Evolutionary conservation across 2,888 invertebrate species (phyloP), one percentile per base, ranked within the genome.

Genomic region (Chelonus formosanus): DNA sequence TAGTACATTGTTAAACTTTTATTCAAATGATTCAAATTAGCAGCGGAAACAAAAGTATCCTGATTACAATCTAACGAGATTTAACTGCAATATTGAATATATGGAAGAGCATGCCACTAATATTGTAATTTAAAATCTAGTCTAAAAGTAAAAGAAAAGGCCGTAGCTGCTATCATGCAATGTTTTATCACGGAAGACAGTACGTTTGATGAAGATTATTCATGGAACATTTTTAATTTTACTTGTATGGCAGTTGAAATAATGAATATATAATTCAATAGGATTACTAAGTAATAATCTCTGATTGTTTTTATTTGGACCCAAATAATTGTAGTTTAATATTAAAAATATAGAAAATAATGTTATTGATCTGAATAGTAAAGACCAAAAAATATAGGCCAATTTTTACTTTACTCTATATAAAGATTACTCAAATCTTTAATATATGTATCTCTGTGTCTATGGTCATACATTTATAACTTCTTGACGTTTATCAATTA

Each of bases 41-140:
- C 10, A 10, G 48, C 48, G 48, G 6, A 20, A 6, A 10, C 5
- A 44, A 44, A 44, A 48, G 20, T 20, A 20, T 2, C 20, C 20
- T 20, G 20, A 20, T 20, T 20, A 20, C 48, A 48, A 48, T 82
- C 84, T 84, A 84, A 84, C 84, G 84, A 84, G 84, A 84, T 84
- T 84, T 84, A 84, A 84, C 78, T 81, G 83, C 83, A 78, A 75
- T 76, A 63, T 57, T 64, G 20, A 20, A 20, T 20, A 20, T 20
- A 20, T 20, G 20, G 20, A 20, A 20, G 20, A 20, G 20, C 20
- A 20, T 20, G 20, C 20, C 20, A 20, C 20, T 20, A 20, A 20
- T 20, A 20, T 20, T 20, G 20, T 20, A 20, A 20, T 20, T 20
- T 20, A 20, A 20, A 20, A 20, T 20, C 20, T 20, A 20, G 20